Evolutionary conservation across 2,113 vertebrate genomes (phyloP).

Genomic region (Abramis brama): DNA sequence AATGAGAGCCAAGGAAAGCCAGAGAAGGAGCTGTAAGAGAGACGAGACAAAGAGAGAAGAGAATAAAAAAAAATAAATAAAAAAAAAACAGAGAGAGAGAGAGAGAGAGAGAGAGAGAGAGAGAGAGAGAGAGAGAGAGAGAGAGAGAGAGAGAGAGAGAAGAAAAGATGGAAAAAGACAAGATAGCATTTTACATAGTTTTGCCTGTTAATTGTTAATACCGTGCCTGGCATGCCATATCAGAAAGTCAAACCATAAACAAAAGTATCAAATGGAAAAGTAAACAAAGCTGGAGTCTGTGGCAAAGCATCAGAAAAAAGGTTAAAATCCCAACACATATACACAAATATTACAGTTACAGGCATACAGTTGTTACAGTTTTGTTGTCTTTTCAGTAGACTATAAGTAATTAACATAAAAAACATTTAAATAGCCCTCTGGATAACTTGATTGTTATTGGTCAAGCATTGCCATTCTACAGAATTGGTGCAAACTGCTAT

Average conservation of each 20-base stretch:
- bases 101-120: slow-evolving; percentile 59
- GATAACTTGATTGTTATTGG: not conserved
- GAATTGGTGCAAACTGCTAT: too few species aligned
- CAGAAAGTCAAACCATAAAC: slow-evolving; percentile 53
- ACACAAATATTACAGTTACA: not conserved
- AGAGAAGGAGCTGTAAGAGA: slow-evolving; percentile 77
- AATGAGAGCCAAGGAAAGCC: slow-evolving; percentile 83
- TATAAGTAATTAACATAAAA: not conserved
- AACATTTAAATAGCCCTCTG: not conserved
- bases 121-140: slow-evolving; percentile 71
- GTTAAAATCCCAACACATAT: not conserved
- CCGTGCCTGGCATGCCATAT: slow-evolving; percentile 59
- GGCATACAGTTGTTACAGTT: not conserved
- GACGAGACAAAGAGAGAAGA: slow-evolving; percentile 43
- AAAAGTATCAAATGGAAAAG: not conserved
- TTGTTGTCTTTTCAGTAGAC: not conserved
- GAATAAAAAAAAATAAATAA: slow-evolving; percentile 50
- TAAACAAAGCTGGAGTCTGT: not conserved
- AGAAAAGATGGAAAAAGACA: slow-evolving; percentile 66
- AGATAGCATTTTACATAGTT: slow-evolving; percentile 37
- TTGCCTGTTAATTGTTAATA: slow-evolving; percentile 36
- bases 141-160: slow-evolving; percentile 50
- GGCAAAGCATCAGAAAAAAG: not conserved
- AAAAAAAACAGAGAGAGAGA: slow-evolving; percentile 66
- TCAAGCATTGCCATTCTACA: not conserved